These are phyloP conservation scores for Leptobrachium leishanense DNA, from an alignment of 2,113 vertebrate species.

Conservation along the genomic window DNA sequence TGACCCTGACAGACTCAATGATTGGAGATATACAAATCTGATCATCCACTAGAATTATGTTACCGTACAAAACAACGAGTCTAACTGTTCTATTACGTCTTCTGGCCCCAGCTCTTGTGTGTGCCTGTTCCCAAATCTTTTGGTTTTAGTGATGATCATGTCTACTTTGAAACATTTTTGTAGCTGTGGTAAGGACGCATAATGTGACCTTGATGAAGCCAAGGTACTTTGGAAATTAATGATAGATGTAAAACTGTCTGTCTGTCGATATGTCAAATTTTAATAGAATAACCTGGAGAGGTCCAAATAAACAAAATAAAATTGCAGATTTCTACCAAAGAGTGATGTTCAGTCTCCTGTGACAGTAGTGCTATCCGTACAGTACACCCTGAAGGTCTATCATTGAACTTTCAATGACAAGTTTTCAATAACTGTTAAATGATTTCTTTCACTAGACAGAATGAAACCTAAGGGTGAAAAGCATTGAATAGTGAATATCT, in stretches of 20 bases:
- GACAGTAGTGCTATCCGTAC: background rate
- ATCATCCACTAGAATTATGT: too few relatives aligned
- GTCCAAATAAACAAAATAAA: background rate
- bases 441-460: too few relatives aligned
- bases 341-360: background rate
- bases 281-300: background rate
- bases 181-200: too few relatives aligned
- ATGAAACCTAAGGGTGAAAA: background rate
- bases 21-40: too few relatives aligned
- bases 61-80: too few relatives aligned
- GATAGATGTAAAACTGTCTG: background rate
- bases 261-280: background rate
- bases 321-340: background rate
- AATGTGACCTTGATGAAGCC: too few relatives aligned
- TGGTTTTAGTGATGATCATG: too few relatives aligned
- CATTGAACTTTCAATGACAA: background rate
- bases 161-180: too few relatives aligned
- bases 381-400: background rate
- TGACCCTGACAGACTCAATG: too few relatives aligned
- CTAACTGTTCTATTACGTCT: too few relatives aligned
- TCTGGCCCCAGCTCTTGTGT: too few relatives aligned
- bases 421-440: conserved; percentile 1
- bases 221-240: background rate
- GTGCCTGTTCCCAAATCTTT: too few relatives aligned
- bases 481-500: background rate